Percentiles rank a stretch among this genome's conserved stretches.
Conservation (phyloP, 2,888 invertebrate species). For the Lochmaea crataegi region DNA sequence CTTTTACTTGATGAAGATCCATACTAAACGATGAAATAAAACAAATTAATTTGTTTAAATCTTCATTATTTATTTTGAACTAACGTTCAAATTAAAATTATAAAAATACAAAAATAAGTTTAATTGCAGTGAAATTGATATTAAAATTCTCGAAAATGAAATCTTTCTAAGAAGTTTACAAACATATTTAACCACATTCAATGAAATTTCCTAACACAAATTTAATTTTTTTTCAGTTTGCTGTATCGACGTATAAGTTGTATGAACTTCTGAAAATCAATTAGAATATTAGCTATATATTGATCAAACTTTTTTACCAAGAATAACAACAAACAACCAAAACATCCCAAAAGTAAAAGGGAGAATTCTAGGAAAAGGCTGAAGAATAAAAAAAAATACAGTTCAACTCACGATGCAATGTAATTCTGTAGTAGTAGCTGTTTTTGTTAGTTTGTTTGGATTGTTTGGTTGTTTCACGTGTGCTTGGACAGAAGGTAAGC, state of each 20-base stretch:
- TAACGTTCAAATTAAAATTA: no score
- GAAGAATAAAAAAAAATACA: constrained; percentile 9
- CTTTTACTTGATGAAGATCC: no score
- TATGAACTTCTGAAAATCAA: constrained; percentile 18
- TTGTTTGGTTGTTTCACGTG: constrained; percentile 15
- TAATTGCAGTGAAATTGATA: no score
- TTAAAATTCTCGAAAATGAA: no score
- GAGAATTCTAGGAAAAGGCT: background rate
- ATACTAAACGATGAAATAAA: no score
- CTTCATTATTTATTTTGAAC: no score
- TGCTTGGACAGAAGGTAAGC: constrained; percentile 20
- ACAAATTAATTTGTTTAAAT: no score
- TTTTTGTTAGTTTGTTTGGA: constrained; percentile 20
- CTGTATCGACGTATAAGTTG: background rate
- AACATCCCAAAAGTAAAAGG: background rate
- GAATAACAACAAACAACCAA: constrained; percentile 21
- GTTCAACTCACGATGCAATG: constrained; percentile 21
- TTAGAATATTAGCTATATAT: constrained; percentile 26
- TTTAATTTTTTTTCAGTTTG: background rate
- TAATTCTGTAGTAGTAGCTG: constrained; percentile 1
- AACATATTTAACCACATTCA: background rate
- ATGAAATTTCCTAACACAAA: background rate
- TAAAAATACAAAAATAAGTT: no score
- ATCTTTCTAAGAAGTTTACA: no score
- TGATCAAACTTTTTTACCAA: constrained; percentile 30